These are phyloP conservation scores for Uromys caudimaculatus DNA, from an alignment of 2,797 vertebrate genomes.

Conservation along the genomic window DNA sequence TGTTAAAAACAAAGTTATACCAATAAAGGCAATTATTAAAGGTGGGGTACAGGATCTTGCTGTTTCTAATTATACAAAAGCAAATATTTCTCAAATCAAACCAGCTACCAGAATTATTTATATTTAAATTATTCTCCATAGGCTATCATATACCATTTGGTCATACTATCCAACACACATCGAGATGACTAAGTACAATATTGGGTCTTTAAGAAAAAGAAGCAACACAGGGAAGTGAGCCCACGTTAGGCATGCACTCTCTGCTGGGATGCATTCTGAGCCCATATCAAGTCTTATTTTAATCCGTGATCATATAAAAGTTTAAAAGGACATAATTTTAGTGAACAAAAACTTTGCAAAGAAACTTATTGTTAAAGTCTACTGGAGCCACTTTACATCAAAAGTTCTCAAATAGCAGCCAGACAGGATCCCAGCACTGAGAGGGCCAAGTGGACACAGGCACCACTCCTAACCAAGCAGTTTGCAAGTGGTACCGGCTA, in stretches of 20 bases:
- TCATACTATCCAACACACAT: conserved; percentile 24
- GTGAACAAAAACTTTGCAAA: conserved; percentile 49
- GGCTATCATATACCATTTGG: conserved; percentile 8
- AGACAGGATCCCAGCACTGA: not conserved
- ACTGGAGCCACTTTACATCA: conserved; percentile 19
- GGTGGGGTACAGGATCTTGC: not conserved
- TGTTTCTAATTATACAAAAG: conserved; percentile 55
- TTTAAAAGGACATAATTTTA: conserved; percentile 38
- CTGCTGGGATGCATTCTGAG: not conserved
- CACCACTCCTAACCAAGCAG: not conserved
- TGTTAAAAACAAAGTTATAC: conserved; percentile 55
- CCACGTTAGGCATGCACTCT: not conserved
- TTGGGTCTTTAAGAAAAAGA: not conserved
- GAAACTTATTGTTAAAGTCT: conserved; percentile 28
- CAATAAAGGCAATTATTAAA: conserved; percentile 13
- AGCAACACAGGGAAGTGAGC: not conserved
- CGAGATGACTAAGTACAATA: conserved; percentile 10
- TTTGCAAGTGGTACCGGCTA: not conserved
- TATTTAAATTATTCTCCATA: conserved; percentile 51
- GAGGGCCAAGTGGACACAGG: too few species aligned
- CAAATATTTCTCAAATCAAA: conserved; percentile 59
- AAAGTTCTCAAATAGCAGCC: not conserved
- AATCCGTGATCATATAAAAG: conserved; percentile 1
- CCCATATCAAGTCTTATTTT: not conserved
- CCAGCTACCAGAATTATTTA: conserved; percentile 50